Base-by-base conservation (phyloP, 2,797 vertebrate species). In the Tokudaia tokunoshimensis region DNA sequence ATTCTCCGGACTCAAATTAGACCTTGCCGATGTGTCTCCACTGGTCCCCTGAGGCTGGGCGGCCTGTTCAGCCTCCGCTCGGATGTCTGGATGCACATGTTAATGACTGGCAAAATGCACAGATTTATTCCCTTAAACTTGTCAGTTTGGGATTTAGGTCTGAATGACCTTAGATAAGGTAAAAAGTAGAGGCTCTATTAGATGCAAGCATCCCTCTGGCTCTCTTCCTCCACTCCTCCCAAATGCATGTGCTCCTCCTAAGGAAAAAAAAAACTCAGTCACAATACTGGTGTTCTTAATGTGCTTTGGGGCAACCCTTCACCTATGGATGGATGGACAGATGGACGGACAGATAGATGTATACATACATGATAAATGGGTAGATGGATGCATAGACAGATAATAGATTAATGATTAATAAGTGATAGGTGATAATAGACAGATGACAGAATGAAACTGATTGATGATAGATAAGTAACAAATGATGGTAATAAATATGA, bases 121-220 rank as follows among this genome's bases (percentile, higher is more conserved):
- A 57, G 24, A 88, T 24, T 74, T 19, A 34, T 41, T 70, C 85
- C 50, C 47, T 81, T 83, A 75, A 63, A 55, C 63, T 76, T 90
- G 80, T 82, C 26, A 13, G 20, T 37, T 90, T 95, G 78, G 26
- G n/a, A 15, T 72, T 85, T 65, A 26, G 79, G 65, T 29, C n/a
- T 61, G 37, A 81, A 44, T 89, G 11, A 11, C 90, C 76, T 52
- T n/a, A 95, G 31, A 34, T 41, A 91, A 94, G 95, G 94, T 37
- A 59, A 94, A 94, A 94, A 95, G 20, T 34, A 78, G 88, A 74
- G 74, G 20, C 12, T 96, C n/a, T 8, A 0, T 91, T 84, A 94
- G 72, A 52, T 57, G n/a, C n/a, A n/a, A 83, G 41, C 37, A 57
- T 92, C 47, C 20, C 50, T 75, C 13, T 72, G 78, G 8, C 37